Conservation (phyloP, 2,113 vertebrate genomes). For the Mystacornis crossleyi region DNA sequence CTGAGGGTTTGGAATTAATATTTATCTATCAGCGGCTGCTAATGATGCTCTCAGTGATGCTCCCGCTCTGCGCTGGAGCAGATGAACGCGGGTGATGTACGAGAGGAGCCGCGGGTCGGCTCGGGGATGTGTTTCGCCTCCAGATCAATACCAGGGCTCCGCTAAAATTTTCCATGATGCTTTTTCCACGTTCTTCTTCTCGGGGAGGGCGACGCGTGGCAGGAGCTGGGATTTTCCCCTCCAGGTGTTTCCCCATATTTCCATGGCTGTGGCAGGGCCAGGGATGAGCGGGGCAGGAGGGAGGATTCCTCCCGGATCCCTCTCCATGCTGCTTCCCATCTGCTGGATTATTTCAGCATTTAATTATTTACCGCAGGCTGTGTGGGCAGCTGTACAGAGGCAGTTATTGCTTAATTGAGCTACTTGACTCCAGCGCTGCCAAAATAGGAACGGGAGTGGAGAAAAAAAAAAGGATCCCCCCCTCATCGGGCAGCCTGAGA, state of each 20-base stretch:
- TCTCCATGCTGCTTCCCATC: conserved; percentile 54
- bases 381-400: conserved; percentile 62
- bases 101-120: background rate
- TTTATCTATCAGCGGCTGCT: background rate
- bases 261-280: fast-evolving
- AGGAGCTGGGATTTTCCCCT: background rate
- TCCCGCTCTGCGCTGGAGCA: background rate
- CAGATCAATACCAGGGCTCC: background rate
- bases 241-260: background rate
- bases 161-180: background rate
- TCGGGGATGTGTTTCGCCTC: background rate
- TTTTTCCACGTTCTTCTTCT: background rate
- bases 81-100: background rate
- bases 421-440: conserved; percentile 63
- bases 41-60: background rate
- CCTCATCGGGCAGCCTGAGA: fast-evolving
- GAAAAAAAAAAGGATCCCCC: background rate
- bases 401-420: conserved; percentile 70
- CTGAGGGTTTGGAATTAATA: background rate
- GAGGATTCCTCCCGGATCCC: conserved; percentile 23
- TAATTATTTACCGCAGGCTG: conserved; percentile 67
- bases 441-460: background rate
- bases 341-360: conserved; percentile 65
- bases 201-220: fast-evolving
- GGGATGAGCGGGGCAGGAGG: background rate